These are phyloP conservation scores for Trogon melanurus DNA, from an alignment of 2,113 vertebrate genomes.

Conservation along the genomic window DNA sequence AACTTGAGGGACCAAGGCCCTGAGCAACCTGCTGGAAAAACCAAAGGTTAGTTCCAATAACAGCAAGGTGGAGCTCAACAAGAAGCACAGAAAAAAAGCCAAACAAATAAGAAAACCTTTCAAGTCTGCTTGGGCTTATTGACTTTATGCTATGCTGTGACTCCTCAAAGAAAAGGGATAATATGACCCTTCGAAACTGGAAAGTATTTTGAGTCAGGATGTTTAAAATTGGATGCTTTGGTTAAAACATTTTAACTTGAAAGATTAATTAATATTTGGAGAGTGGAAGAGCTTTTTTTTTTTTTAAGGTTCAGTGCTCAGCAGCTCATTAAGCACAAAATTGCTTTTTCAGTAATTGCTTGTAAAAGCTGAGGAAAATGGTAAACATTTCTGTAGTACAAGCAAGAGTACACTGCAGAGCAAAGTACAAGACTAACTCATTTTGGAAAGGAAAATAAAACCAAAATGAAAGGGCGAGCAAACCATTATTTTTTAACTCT, in stretches of 20 bases:
- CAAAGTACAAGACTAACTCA: neutral
- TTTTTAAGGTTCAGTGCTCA: neutral
- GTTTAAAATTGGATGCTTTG: neutral
- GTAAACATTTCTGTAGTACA: slow-evolving; percentile 5
- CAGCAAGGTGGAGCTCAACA: neutral
- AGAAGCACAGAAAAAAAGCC: neutral
- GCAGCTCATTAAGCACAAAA: slow-evolving; percentile 51
- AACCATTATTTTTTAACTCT: neutral
- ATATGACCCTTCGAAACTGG: neutral
- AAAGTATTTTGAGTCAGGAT: neutral
- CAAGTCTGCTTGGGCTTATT: neutral
- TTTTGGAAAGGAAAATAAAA: neutral
- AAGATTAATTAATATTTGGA: slow-evolving; percentile 45
- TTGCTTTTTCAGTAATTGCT: slow-evolving; percentile 34
- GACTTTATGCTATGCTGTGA: neutral
- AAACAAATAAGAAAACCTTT: neutral
- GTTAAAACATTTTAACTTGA: slow-evolving; percentile 20
- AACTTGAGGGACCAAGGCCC: neutral
- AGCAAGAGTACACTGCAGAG: neutral
- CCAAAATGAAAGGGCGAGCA: neutral
- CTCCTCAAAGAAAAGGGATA: neutral
- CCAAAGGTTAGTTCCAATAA: no score
- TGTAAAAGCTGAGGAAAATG: slow-evolving; percentile 31
- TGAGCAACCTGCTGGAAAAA: neutral
- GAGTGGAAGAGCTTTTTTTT: neutral